A percentile compares a stretch with the other conserved stretches of the same genome.
Conservation (phyloP, 2,113 vertebrate species). For the Morone chrysops region DNA sequence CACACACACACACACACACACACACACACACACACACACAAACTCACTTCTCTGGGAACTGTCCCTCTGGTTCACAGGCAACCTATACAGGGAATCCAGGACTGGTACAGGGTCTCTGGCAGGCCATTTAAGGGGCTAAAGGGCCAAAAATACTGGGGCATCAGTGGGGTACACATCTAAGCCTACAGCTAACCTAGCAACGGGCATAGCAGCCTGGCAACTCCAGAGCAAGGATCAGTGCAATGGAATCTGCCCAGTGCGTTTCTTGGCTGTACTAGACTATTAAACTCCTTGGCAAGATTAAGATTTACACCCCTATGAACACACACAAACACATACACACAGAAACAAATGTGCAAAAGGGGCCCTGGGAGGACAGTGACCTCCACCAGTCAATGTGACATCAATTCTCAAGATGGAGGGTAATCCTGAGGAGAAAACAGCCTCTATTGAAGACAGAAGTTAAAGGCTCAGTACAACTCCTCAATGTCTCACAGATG, state of each 20-base stretch:
- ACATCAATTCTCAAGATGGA: conserved; percentile 57
- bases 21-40: conserved; percentile 19
- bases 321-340: conserved; percentile 55
- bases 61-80: conserved; percentile 60
- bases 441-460: conserved; percentile 1
- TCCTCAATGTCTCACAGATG: conserved; percentile 18
- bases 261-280: conserved; percentile 59
- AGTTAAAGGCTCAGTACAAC: conserved; percentile 27
- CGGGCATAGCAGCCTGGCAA: conserved; percentile 69
- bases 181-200: conserved; percentile 72
- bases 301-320: conserved; percentile 70
- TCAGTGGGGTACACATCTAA: conserved; percentile 52
- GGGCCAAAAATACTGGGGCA: conserved; percentile 59
- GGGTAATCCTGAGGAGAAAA: conserved; percentile 37
- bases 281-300: conserved; percentile 70
- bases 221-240: conserved; percentile 57
- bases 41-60: conserved; percentile 49
- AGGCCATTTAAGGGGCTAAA: conserved; percentile 51
- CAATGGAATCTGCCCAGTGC: conserved; percentile 66
- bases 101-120: conserved; percentile 48
- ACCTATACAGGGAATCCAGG: conserved; percentile 46
- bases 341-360: conserved; percentile 63
- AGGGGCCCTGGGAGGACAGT: conserved; percentile 75
- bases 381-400: conserved; percentile 73
- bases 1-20: conserved; percentile 23